Percentiles rank a stretch among this genome's conserved stretches.
phyloP scores from a whole-genome alignment of 2,888 invertebrate species.

The Brenthis hecate region DNA sequence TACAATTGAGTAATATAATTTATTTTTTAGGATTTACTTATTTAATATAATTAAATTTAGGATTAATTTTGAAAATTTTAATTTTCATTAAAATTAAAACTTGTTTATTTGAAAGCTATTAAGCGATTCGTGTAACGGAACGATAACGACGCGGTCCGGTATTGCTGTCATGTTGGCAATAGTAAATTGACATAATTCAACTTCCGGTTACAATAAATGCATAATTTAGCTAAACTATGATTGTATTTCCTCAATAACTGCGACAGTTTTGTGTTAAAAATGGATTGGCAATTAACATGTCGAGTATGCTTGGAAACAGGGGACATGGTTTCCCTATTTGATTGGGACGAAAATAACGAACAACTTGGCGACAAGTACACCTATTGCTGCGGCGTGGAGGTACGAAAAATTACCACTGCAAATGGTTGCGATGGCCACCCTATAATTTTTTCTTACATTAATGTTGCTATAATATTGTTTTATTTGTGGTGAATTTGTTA shows the following conservation, averaged over 20 bases:
- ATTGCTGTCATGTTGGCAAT: constrained; percentile 55
- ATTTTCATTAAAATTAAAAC: too few relatives aligned
- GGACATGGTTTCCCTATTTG: constrained; percentile 79
- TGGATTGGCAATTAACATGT: constrained; percentile 82
- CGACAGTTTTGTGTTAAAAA: constrained; percentile 49
- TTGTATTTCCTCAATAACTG: constrained; percentile 43
- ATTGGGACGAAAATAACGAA: constrained; percentile 82
- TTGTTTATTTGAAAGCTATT: background rate
- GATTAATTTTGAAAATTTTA: too few relatives aligned
- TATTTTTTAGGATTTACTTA: too few relatives aligned
- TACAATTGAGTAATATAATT: too few relatives aligned
- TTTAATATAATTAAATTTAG: too few relatives aligned
- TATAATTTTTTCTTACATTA: constrained; percentile 73
- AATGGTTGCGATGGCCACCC: constrained; percentile 83
- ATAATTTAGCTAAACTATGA: constrained; percentile 50
- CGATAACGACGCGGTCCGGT: constrained; percentile 36
- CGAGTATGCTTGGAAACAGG: constrained; percentile 77
- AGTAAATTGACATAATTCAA: constrained; percentile 42
- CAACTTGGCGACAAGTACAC: constrained; percentile 79
- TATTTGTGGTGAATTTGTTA: constrained; percentile 59
- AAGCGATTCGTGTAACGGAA: constrained; percentile 43
- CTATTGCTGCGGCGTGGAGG: constrained; percentile 77
- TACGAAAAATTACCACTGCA: constrained; percentile 75
- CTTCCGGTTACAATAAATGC: constrained; percentile 62
- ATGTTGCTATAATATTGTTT: constrained; percentile 77